These are phyloP conservation scores for Chromis chromis DNA, from an alignment of 2,797 vertebrate genomes.

Conservation along the genomic window DNA sequence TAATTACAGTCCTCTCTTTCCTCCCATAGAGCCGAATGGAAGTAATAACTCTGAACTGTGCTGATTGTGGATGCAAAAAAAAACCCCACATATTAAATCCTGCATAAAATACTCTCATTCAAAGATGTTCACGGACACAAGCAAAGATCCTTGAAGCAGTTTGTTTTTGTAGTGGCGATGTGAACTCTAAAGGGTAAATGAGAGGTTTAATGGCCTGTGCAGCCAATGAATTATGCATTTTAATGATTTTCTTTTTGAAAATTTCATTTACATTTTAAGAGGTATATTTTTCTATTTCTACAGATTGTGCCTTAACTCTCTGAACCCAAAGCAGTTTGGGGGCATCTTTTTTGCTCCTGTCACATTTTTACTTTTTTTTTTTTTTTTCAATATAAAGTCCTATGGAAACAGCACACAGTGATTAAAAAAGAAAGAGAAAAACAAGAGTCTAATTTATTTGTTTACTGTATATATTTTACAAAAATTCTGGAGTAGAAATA, in stretches of 20 bases:
- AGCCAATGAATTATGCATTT: slow-evolving; percentile 1
- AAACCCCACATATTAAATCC: not conserved
- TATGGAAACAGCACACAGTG: no score
- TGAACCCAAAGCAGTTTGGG: no score
- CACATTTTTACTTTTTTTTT: not conserved
- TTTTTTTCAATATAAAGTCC: not conserved
- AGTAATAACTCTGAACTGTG: not conserved
- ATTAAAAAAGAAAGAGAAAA: no score
- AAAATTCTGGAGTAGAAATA: no score
- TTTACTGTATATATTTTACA: no score
- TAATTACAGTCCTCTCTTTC: not conserved
- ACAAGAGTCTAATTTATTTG: no score
- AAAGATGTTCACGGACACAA: not conserved
- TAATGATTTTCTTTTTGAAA: not conserved
- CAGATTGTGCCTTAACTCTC: slow-evolving; percentile 21
- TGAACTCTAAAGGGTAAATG: not conserved
- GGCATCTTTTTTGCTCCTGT: not conserved
- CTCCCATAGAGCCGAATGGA: not conserved
- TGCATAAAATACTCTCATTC: not conserved
- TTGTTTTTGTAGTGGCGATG: not conserved
- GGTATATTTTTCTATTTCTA: slow-evolving; percentile 22
- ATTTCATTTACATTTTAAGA: not conserved
- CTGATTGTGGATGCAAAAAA: not conserved
- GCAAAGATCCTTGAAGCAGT: not conserved
- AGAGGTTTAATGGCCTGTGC: not conserved